Evolutionary conservation across 2,797 vertebrate species (phyloP), one percentile per base, ranked within the genome.

Genomic region (Podargus strigoides): DNA sequence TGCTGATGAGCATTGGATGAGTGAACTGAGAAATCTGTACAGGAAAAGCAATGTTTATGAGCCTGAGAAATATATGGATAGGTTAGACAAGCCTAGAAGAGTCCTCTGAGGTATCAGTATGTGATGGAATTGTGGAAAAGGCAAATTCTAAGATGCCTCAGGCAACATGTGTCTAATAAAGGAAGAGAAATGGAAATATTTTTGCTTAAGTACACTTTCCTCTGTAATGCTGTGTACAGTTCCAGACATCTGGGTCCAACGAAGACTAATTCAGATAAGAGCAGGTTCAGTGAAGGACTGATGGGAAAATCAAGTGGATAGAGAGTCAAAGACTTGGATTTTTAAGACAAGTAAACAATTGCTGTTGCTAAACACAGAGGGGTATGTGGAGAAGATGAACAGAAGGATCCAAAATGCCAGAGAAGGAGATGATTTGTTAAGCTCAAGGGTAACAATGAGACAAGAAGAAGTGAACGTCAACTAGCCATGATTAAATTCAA

Each of bases 361-460:
- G 78, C 32, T 94, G 69, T 88, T 84, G n/a, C 73, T 89, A 58
- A 94, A 85, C 36, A 86, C 64, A 44, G 12, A 42, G 63, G 52
- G 32, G 47, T 91, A 17, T 69, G 83, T 59, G 80, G 78, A 78
- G 72, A 93, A 74, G 58, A 90, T 37, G 91, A 94, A 88, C 66
- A 73, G 81, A 80, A 91, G 58, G 66, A 93, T 75, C 93, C 77
- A 90, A 88, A 91, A 81, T 91, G 81, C 77, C 69, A 82, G 76
- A 47, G 80, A 44, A 89, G 41, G 27, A 76, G 50, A 79, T 75
- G 73, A 90, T 95, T 86, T 90, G 91, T 85, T 86, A 50, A 94
- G 39, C 85, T 96, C 74, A 73, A 24, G 63, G 66, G 67, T 66
- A 85, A 39, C 70, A 28, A 0, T 67, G 83, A 85, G 80, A 88